Evolutionary conservation across 2,888 invertebrate genomes (phyloP).

Genomic region (Clitarchus hookeri): DNA sequence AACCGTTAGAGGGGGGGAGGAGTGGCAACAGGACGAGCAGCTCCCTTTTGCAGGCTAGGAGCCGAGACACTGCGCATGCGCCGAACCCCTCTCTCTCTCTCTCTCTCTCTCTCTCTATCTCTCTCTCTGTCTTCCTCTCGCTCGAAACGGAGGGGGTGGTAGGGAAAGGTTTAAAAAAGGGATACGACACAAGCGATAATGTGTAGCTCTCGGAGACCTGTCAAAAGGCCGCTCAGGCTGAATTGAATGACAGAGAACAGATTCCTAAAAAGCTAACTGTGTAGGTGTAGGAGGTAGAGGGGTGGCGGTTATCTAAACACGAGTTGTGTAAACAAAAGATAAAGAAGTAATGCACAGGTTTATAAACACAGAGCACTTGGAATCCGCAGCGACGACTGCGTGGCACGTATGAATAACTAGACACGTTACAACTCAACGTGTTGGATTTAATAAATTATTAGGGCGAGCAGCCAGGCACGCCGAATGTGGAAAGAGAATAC

Average conservation of each 20-base stretch:
- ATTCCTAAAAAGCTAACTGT: not conserved
- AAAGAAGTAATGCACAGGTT: no score
- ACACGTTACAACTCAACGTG: no score
- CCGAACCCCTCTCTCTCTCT: not conserved
- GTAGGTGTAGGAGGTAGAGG: no score
- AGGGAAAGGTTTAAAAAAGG: not conserved
- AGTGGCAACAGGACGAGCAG: not conserved
- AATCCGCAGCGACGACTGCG: no score
- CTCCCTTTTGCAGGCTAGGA: not conserved
- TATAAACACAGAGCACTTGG: no score
- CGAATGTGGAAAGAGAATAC: no score
- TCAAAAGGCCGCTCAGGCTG: not conserved
- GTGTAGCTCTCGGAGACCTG: not conserved
- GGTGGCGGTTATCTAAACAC: no score
- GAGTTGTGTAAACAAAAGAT: no score
- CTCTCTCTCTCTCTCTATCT: not conserved
- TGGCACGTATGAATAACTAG: no score
- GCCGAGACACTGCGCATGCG: slow-evolving; percentile 1
- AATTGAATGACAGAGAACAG: slow-evolving; percentile 14
- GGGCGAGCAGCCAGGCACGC: no score
- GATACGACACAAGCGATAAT: slow-evolving; percentile 1
- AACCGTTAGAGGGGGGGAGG: not conserved
- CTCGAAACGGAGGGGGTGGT: not conserved
- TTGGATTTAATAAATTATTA: no score
- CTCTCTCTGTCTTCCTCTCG: not conserved